phyloP scores from a whole-genome alignment of 1,140 invertebrate species.

The Halictus rubicundus region DNA sequence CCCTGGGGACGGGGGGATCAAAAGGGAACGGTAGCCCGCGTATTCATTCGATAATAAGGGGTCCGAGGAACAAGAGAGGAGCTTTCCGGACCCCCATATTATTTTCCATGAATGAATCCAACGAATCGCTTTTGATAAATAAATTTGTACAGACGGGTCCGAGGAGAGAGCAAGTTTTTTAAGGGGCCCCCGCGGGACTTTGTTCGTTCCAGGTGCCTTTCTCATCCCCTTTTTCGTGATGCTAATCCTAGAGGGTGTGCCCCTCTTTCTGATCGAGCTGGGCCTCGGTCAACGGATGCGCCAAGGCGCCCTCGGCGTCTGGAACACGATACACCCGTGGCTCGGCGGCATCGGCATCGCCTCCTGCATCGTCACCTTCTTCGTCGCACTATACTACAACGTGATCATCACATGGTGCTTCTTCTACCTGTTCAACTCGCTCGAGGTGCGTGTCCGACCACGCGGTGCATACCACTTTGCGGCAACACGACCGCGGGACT shows the following conservation, averaged over 20 bases:
- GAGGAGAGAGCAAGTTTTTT: background rate
- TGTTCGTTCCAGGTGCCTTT: constrained; percentile 89
- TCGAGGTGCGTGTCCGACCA: constrained; percentile 83
- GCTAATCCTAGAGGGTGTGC: constrained; percentile 95
- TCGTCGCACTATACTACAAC: constrained; percentile 97
- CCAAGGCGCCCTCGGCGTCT: constrained; percentile 93
- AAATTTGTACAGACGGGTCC: background rate
- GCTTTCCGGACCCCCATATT: constrained; percentile 9
- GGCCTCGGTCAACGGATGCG: constrained; percentile 96
- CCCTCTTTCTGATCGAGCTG: constrained; percentile 95
- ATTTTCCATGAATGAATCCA: constrained; percentile 21
- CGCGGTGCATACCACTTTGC: no score
- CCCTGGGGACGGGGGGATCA: background rate
- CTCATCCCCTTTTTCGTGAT: constrained; percentile 98
- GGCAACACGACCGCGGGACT: no score
- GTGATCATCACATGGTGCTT: constrained; percentile 99
- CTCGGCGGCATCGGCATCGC: constrained; percentile 94
- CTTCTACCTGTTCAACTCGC: constrained; percentile 96
- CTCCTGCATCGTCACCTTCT: constrained; percentile 94
- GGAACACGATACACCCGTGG: constrained; percentile 97
- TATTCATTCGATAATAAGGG: constrained; percentile 32
- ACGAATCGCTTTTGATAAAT: constrained; percentile 6
- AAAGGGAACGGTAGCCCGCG: constrained; percentile 35
- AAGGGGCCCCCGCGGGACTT: background rate
- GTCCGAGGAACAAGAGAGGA: constrained; percentile 25